phyloP scores from a whole-genome alignment of 2,888 invertebrate genomes.

The Phortica okadai region DNA sequence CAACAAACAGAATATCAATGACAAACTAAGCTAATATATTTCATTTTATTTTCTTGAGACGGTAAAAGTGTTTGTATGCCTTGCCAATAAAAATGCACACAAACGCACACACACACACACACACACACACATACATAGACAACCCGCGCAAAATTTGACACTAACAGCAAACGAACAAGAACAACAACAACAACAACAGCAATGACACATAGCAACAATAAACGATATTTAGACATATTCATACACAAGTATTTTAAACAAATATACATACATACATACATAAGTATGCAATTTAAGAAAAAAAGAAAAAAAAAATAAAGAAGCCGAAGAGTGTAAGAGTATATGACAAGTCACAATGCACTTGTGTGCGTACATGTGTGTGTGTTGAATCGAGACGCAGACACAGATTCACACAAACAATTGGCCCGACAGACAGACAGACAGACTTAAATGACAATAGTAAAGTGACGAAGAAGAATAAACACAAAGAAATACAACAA shows the following conservation, averaged over 20 bases:
- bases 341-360: neutral
- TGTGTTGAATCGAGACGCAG: neutral
- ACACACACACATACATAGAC: neutral
- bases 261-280: neutral
- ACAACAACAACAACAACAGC: neutral
- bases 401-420: too few relatives aligned
- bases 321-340: too few relatives aligned
- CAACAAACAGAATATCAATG: neutral
- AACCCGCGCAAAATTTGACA: slow-evolving; percentile 2
- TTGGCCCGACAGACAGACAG: neutral
- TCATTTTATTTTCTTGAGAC: slow-evolving; percentile 13
- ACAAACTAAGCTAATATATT: slow-evolving; percentile 26
- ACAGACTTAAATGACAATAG: neutral
- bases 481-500: neutral
- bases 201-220: neutral
- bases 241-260: neutral
- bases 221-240: neutral
- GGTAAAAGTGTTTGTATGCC: neutral
- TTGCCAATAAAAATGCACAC: slow-evolving; percentile 2
- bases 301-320: too few relatives aligned
- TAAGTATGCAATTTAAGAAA: too few relatives aligned
- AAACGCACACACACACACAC: slow-evolving; percentile 8
- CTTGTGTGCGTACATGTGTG: neutral
- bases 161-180: neutral
- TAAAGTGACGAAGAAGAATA: neutral